These are phyloP conservation scores for Gymnoscopelus braueri DNA, from an alignment of 2,797 vertebrate species.

Conservation along the genomic window DNA sequence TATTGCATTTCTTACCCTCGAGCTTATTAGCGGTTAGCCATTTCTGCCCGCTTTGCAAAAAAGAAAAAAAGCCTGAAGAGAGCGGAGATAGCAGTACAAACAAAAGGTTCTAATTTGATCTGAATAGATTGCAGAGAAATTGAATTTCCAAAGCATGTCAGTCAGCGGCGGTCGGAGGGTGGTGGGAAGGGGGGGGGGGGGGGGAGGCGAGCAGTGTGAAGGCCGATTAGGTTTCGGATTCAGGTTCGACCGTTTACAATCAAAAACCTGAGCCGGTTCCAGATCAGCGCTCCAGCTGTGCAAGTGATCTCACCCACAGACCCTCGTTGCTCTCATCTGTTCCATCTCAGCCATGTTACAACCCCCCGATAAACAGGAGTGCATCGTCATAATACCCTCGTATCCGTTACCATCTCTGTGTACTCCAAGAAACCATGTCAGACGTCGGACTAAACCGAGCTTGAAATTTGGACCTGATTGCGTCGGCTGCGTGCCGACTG, in stretches of 20 bases:
- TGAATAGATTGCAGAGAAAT: constrained; percentile 7
- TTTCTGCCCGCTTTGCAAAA: neutral
- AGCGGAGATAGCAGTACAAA: constrained; percentile 10
- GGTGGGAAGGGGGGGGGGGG: no score
- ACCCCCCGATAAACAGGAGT: constrained; percentile 43
- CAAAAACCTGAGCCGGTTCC: constrained; percentile 25
- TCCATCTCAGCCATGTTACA: constrained; percentile 38
- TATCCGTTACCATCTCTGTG: constrained; percentile 37
- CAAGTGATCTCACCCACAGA: constrained; percentile 30
- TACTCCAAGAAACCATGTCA: constrained; percentile 37
- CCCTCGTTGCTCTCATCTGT: constrained; percentile 58
- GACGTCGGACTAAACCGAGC: constrained; percentile 62
- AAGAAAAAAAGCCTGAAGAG: neutral
- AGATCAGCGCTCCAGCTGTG: constrained; percentile 47
- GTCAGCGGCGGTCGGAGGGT: neutral
- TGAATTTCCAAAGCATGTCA: constrained; percentile 10
- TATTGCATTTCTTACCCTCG: neutral
- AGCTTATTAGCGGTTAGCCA: neutral
- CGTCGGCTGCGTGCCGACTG: constrained; percentile 54
- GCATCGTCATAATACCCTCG: constrained; percentile 48
- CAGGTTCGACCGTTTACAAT: constrained; percentile 37
- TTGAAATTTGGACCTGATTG: constrained; percentile 76
- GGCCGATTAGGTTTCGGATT: constrained; percentile 31
- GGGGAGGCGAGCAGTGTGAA: neutral
- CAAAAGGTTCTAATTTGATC: neutral